These are phyloP conservation scores for Gnathonemus longibarbis DNA, from an alignment of 2,113 vertebrate genomes.

Conservation along the genomic window DNA sequence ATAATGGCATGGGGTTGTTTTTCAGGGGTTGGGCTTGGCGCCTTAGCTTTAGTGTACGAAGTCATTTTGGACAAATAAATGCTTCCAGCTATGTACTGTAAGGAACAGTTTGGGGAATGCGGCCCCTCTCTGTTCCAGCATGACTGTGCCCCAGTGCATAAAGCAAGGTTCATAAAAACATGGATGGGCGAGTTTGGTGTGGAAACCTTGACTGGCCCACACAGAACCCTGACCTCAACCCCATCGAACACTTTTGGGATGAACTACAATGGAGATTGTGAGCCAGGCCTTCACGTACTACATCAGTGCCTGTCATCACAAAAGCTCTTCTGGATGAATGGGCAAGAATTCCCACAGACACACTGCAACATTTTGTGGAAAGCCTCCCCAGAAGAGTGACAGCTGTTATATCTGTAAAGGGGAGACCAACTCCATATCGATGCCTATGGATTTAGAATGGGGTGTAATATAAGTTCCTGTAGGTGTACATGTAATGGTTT, in stretches of 20 bases:
- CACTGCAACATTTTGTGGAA: background rate
- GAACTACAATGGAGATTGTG: background rate
- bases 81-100: background rate
- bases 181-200: background rate
- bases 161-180: background rate
- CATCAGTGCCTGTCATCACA: background rate
- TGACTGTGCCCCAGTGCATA: background rate
- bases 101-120: background rate
- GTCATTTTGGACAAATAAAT: background rate
- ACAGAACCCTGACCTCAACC: background rate
- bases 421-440: background rate
- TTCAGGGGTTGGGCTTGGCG: background rate
- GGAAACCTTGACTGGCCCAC: background rate
- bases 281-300: background rate
- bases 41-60: background rate
- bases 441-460: background rate
- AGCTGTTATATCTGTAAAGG: background rate
- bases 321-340: background rate
- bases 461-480: background rate
- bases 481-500: background rate
- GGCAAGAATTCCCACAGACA: background rate
- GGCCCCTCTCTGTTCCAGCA: background rate
- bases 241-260: background rate
- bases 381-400: background rate
- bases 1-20: background rate